Conservation (phyloP, 2,888 invertebrate genomes). For the Scrobipalpa costella region DNA sequence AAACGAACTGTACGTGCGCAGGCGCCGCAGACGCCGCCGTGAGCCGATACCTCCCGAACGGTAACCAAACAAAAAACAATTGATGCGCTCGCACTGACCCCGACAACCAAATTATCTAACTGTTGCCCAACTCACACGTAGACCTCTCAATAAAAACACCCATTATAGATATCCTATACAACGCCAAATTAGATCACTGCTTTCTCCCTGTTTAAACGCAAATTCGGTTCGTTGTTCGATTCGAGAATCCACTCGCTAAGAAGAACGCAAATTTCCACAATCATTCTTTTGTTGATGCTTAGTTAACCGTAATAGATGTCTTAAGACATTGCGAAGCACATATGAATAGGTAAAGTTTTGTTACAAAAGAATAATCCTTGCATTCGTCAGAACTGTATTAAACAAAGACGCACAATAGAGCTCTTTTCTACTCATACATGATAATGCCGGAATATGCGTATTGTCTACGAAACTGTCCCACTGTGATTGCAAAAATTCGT, state of each 20-base stretch:
- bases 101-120: slow-evolving; percentile 64
- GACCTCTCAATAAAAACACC: slow-evolving; percentile 43
- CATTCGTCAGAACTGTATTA: slow-evolving; percentile 13
- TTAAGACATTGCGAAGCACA: slow-evolving; percentile 34
- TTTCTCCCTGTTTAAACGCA: slow-evolving; percentile 17
- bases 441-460: slow-evolving; percentile 24
- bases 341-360: slow-evolving; percentile 52
- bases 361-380: slow-evolving; percentile 59
- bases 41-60: slow-evolving; percentile 44
- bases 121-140: slow-evolving; percentile 61
- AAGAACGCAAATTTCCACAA: slow-evolving; percentile 14
- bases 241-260: no score
- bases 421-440: slow-evolving; percentile 25
- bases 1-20: no score
- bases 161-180: background rate
- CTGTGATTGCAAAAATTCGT: slow-evolving; percentile 23
- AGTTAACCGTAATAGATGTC: slow-evolving; percentile 22
- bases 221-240: no score
- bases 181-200: slow-evolving; percentile 32
- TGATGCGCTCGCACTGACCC: slow-evolving; percentile 50
- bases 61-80: slow-evolving; percentile 62
- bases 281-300: slow-evolving; percentile 28
- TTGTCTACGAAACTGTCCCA: slow-evolving; percentile 16
- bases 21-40: slow-evolving; percentile 29
- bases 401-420: slow-evolving; percentile 16